Conservation (phyloP, 2,888 invertebrate species). For the Mamestra brassicae region DNA sequence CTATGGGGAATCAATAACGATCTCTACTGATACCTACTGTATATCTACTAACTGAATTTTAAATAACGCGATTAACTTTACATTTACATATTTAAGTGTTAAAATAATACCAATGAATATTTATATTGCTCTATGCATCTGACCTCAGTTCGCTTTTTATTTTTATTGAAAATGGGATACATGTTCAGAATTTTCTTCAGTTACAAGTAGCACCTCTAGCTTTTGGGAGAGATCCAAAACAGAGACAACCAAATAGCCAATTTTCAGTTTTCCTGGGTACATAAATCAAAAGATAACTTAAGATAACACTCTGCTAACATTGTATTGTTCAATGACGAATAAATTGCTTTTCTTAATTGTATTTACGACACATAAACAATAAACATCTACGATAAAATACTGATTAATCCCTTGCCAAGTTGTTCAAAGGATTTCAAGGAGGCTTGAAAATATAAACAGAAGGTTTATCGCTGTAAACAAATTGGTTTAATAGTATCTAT, state of each 20-base stretch:
- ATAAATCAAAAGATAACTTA: background rate
- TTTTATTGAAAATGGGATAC: constrained; percentile 20
- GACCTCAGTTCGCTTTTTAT: constrained; percentile 32
- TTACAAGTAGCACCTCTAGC: background rate
- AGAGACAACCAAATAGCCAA: background rate
- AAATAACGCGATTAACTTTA: constrained; percentile 65
- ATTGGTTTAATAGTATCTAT: constrained; percentile 76
- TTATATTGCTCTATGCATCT: constrained; percentile 52
- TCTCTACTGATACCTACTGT: constrained; percentile 60
- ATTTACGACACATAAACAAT: constrained; percentile 25
- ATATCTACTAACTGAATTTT: constrained; percentile 60
- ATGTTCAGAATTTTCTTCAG: constrained; percentile 7
- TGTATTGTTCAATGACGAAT: constrained; percentile 15
- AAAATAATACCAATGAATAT: constrained; percentile 67
- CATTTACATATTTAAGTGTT: constrained; percentile 68
- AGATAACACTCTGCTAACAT: background rate
- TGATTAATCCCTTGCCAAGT: constrained; percentile 48
- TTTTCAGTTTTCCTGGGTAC: background rate
- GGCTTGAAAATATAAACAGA: constrained; percentile 65
- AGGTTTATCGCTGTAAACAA: constrained; percentile 77
- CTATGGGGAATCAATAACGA: constrained; percentile 71
- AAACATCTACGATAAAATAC: constrained; percentile 41
- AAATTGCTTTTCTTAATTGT: constrained; percentile 25
- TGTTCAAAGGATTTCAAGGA: constrained; percentile 57
- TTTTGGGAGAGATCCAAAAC: constrained; percentile 4